A percentile compares a stretch with the other conserved stretches of the same genome.
These are phyloP conservation scores for Aelia acuminata DNA, from an alignment of 2,888 invertebrate genomes.

Conservation along the genomic window DNA sequence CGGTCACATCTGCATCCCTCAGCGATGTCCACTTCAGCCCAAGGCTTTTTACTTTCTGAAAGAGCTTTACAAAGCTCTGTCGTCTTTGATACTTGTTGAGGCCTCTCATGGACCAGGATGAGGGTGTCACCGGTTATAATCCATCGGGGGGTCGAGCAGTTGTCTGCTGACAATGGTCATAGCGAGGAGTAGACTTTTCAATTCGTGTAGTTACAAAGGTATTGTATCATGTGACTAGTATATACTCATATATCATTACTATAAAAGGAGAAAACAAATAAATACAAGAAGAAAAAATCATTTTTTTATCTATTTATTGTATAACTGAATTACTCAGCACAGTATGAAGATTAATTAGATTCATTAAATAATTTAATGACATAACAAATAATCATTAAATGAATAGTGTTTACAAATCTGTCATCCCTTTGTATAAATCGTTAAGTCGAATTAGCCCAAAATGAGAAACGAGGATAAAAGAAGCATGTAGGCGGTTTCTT, in stretches of 20 bases:
- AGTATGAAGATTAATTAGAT: too few relatives aligned
- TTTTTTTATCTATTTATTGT: too few relatives aligned
- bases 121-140: slow-evolving; percentile 30
- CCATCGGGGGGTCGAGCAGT: slow-evolving; percentile 2
- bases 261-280: too few relatives aligned
- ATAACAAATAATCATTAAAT: too few relatives aligned
- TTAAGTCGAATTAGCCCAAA: too few relatives aligned
- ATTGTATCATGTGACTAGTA: background rate
- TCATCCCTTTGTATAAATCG: too few relatives aligned
- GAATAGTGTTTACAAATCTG: too few relatives aligned
- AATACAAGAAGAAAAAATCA: too few relatives aligned
- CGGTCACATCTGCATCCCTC: slow-evolving; percentile 42
- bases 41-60: slow-evolving; percentile 35
- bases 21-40: slow-evolving; percentile 42
- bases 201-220: background rate
- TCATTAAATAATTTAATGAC: too few relatives aligned
- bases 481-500: too few relatives aligned
- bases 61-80: background rate
- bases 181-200: background rate
- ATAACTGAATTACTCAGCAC: too few relatives aligned
- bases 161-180: slow-evolving; percentile 8
- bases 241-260: background rate
- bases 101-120: slow-evolving; percentile 30
- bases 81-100: slow-evolving; percentile 48
- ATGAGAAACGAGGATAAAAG: too few relatives aligned